Percentiles rank a stretch among this genome's conserved stretches.
phyloP scores from a whole-genome alignment of 1,140 invertebrate genomes.

The Penaeus chinensis region DNA sequence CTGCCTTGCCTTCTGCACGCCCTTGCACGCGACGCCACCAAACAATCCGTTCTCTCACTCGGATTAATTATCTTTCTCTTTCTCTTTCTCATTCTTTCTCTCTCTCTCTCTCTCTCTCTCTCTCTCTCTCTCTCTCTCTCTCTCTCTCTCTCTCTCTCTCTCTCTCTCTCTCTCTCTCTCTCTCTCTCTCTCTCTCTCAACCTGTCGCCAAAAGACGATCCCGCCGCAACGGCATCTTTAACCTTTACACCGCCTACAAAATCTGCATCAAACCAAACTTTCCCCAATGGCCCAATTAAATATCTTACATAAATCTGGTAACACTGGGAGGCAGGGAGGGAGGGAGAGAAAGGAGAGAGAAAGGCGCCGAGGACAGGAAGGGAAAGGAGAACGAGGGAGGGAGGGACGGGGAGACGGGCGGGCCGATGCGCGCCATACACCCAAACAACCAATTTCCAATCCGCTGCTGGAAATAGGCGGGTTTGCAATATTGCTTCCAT shows the following conservation, averaged over 20 bases:
- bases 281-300: neutral
- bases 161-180: constrained; percentile 7
- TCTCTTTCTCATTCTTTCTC: neutral
- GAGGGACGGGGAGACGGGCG: neutral
- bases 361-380: neutral
- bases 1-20: too few species aligned
- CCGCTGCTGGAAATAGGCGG: neutral
- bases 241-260: too few species aligned
- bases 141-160: neutral
- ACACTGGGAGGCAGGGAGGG: neutral
- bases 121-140: constrained; percentile 8
- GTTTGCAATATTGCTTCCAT: constrained; percentile 17
- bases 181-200: neutral
- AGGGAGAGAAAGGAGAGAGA: neutral
- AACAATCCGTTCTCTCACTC: neutral
- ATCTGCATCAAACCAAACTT: too few species aligned
- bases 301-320: neutral
- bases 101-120: neutral
- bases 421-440: too few species aligned
- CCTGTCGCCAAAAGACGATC: neutral
- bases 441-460: too few species aligned
- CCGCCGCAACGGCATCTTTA: too few species aligned
- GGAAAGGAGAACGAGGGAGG: constrained; percentile 9
- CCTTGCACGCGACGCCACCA: too few species aligned
- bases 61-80: neutral